Conservation (phyloP, 2,797 vertebrate species). For the Halcyon leucocephala region DNA sequence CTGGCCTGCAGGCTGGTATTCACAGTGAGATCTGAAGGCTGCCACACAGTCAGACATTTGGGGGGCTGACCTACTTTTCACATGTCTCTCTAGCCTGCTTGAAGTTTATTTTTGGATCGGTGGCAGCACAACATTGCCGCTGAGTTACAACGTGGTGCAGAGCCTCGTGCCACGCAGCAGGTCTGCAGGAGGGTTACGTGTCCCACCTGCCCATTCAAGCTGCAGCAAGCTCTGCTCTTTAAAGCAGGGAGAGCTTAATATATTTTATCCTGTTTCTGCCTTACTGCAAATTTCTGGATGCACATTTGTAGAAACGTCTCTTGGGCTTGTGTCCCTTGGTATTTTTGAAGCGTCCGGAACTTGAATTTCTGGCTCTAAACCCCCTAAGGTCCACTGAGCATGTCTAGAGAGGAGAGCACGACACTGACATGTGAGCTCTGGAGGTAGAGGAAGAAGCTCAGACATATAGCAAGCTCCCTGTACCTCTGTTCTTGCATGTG, state of each 20-base stretch:
- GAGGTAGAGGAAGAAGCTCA: not conserved
- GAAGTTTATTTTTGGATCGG: constrained; percentile 45
- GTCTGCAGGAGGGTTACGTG: not conserved
- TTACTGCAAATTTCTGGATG: not conserved
- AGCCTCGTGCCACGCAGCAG: not conserved
- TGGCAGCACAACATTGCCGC: not conserved
- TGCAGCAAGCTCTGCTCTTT: not conserved
- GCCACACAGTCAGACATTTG: not conserved
- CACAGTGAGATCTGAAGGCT: constrained; percentile 29
- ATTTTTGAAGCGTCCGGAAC: not conserved
- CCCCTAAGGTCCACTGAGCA: not conserved
- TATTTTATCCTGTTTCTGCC: not conserved
- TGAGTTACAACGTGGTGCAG: not conserved
- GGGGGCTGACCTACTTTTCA: constrained; percentile 57
- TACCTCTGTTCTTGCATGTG: fast-evolving
- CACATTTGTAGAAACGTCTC: not conserved
- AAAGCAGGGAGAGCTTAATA: not conserved
- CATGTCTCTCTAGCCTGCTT: not conserved
- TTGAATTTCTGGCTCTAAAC: not conserved
- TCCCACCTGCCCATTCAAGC: constrained; percentile 8
- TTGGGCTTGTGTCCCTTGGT: not conserved
- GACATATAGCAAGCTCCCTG: fast-evolving
- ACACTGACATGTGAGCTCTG: not conserved
- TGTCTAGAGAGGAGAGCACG: not conserved
- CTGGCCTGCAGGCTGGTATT: constrained; percentile 38